Evolutionary conservation across 2,113 vertebrate genomes (phyloP).

Genomic region (Tragulus kanchil): DNA sequence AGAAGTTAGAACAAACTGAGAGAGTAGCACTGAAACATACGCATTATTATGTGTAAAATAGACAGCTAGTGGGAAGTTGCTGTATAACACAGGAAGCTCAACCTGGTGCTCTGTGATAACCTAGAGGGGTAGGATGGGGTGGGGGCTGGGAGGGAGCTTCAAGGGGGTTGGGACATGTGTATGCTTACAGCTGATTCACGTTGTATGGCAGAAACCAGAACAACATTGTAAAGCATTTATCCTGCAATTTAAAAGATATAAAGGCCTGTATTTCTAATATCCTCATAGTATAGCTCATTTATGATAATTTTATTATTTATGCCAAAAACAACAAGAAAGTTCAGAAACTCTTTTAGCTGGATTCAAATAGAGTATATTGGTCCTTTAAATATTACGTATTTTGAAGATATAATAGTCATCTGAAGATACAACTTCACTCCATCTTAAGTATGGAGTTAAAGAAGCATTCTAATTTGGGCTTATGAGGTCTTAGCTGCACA

Average conservation of each 20-base stretch:
- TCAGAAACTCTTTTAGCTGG: background rate
- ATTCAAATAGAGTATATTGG: background rate
- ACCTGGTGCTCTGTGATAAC: background rate
- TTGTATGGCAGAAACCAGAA: background rate
- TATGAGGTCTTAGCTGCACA: background rate
- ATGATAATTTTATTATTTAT: background rate
- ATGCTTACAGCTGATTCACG: background rate
- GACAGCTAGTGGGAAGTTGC: background rate
- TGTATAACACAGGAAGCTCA: background rate
- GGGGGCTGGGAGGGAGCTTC: background rate
- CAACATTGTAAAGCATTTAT: background rate
- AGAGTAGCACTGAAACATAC: background rate
- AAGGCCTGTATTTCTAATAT: background rate
- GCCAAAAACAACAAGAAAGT: conserved; percentile 2
- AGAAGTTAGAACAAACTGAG: background rate
- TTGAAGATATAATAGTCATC: background rate
- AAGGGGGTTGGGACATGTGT: background rate
- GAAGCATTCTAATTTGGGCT: background rate
- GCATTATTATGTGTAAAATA: background rate
- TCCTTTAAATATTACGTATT: background rate
- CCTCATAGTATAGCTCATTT: background rate
- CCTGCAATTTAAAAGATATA: background rate
- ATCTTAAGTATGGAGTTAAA: background rate
- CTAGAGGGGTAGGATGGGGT: background rate
- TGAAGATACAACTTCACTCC: conserved; percentile 1